Base-by-base conservation (phyloP, 2,113 vertebrate genomes). In the Carassius auratus region DNA sequence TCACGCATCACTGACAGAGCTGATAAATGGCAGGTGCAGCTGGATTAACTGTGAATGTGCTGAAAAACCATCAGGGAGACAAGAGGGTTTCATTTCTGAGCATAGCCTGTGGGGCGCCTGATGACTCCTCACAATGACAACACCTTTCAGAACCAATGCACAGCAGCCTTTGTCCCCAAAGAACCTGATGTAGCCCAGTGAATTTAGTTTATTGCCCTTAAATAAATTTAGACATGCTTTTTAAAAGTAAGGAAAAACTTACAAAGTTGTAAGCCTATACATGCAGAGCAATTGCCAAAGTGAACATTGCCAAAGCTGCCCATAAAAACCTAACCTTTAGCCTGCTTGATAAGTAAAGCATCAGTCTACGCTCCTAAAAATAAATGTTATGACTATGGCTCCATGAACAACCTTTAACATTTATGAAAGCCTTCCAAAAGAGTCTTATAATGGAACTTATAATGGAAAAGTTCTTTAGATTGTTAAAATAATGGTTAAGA, bases 21-120 rank as follows among this genome's bases (percentile, higher is more conserved):
- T 86, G 85, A 88, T 88, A 66, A 88, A 88, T 86, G 85, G 77
- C 75, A 66, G 61, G 61, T 84, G 74, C 87, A 82, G 85, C 61
- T 76, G 81, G 87, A 85, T 86, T 86, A 78, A 81, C 71, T 64
- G 78, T 52, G 83, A 81, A 19, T 62, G 55, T 61, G 42, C 82
- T 77, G 62, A 81, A 55, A 75, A 76, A 85, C 83, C 64, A 13
- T 45, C 59, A 75, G 74, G 4, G 33, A 61, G 71, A 87, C 71
- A 76, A 36, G 12, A 61, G 61, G 36, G 68, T 19, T 19, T 64
- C 83, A 68, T 81, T 73, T 85, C 45, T 87, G 50, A 69, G 23
- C 19, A 69, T 45, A 76, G 26, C 77, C 61, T 42, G 4, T 8
- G 86, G 59, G 86, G 33, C 33, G 8, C 73, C 26, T 45, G 38